These are phyloP conservation scores for Crocodylus rhombifer DNA, from an alignment of 2,797 vertebrate genomes.

Conservation along the genomic window DNA sequence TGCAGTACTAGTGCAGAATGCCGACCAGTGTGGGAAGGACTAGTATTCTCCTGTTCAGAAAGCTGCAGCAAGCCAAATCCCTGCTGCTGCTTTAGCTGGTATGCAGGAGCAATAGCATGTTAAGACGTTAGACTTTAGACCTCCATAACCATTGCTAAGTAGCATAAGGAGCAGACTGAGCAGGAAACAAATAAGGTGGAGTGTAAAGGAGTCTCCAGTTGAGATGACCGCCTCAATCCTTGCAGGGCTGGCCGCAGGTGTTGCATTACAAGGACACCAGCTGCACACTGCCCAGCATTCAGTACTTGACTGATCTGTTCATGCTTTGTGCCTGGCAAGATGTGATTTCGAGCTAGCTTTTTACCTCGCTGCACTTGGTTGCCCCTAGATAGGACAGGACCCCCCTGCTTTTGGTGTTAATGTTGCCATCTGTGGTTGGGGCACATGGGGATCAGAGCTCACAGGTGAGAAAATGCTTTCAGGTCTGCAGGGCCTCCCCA, in stretches of 20 bases:
- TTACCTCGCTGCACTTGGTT: background rate
- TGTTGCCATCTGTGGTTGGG: background rate
- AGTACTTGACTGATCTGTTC: background rate
- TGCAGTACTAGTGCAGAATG: background rate
- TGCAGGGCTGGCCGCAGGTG: background rate
- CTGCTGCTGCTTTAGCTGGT: constrained; percentile 21
- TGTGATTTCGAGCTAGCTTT: background rate
- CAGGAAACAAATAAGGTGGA: constrained; percentile 42
- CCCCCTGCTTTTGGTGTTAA: background rate
- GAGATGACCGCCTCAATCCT: background rate
- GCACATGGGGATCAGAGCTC: background rate
- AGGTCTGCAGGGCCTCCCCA: fast-evolving
- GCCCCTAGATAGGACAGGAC: background rate
- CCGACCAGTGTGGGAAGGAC: background rate
- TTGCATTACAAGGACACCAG: background rate
- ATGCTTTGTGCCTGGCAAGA: background rate
- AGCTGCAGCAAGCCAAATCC: background rate
- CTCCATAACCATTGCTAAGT: constrained; percentile 17
- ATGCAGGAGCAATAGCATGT: background rate
- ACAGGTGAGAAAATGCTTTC: background rate
- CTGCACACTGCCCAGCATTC: background rate
- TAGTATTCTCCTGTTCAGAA: background rate
- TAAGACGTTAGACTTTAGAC: background rate
- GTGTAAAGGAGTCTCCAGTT: background rate
- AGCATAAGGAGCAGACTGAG: constrained; percentile 15